Evolutionary conservation across 2,113 vertebrate species (phyloP), one percentile per base, ranked within the genome.

Genomic region (Tenebrosternarchus preto): DNA sequence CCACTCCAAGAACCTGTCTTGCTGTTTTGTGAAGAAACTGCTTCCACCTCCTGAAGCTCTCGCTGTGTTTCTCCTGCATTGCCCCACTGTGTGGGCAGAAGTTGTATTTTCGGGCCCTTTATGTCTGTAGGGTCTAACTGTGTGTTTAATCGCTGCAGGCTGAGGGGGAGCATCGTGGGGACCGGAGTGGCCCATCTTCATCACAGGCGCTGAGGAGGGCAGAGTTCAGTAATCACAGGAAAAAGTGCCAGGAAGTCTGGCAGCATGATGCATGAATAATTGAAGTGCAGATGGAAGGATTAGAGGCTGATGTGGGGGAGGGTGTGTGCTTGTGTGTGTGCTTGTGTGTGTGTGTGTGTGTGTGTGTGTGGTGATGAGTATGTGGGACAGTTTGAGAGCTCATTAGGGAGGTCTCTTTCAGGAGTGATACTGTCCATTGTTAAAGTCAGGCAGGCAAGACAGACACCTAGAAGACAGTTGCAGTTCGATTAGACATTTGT

Each of bases 231-330:
- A 71, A 83, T 83, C 84, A 80, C 66, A 68, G 77, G 25, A 68
- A 77, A n/a, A 85, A 83, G 82, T 83, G 78, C 69, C 81, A 77
- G 78, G 72, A 73, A 75, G 78, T 70, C n/a, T 60, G 78, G 56
- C 74, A 81, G 82, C 64, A 70, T 81, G 75, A 78, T 71, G 81
- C 55, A 83, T 81, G 73, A 85, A 85, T 85, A 85, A 85, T 85
- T 85, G 46, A 85, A 70, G 75, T 76, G 71, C 80, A 80, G 78
- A 85, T 78, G 70, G 81, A 79, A 39, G 81, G 81, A 85, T 83
- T 80, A 81, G 78, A 75, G 75, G 64, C 64, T 74, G 73, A 68
- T 55, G 29, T 64, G 43, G 53, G 80, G 53, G 80, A 53, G 61
- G 31, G 76, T 55, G 36, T 53, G 25, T 36, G 60, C 59, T 73